These are phyloP conservation scores for Lophius piscatorius DNA, from an alignment of 2,113 vertebrate species.

Conservation along the genomic window DNA sequence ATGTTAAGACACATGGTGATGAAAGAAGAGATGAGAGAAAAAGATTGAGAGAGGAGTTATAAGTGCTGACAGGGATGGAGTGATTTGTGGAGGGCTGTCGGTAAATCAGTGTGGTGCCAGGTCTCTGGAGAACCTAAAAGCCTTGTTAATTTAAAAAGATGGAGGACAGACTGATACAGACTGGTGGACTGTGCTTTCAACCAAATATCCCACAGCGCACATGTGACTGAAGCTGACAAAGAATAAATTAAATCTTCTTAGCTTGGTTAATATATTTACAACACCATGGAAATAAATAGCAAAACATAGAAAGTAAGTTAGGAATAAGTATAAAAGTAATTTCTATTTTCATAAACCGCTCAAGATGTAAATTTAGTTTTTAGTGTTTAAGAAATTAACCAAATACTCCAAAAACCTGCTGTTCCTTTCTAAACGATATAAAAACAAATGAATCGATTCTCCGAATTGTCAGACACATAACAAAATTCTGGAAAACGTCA, in stretches of 20 bases:
- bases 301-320: too few relatives aligned
- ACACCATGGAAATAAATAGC: constrained; percentile 3
- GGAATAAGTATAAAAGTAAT: too few relatives aligned
- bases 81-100: constrained; percentile 61
- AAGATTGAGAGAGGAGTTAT: constrained; percentile 33
- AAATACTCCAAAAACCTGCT: too few relatives aligned
- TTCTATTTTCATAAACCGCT: too few relatives aligned
- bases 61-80: constrained; percentile 63
- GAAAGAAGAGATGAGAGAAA: constrained; percentile 34
- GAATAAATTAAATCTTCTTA: too few relatives aligned
- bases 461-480: too few relatives aligned
- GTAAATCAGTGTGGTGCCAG: constrained; percentile 69
- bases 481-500: too few relatives aligned
- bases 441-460: too few relatives aligned
- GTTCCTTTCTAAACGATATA: too few relatives aligned
- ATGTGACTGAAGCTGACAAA: constrained; percentile 32
- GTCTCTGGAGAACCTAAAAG: constrained; percentile 68
- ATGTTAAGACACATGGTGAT: constrained; percentile 35
- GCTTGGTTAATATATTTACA: too few relatives aligned
- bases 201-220: constrained; percentile 38
- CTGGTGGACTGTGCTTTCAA: constrained; percentile 24
- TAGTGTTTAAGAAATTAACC: too few relatives aligned
- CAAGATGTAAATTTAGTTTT: too few relatives aligned
- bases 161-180: constrained; percentile 42
- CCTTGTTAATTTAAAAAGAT: constrained; percentile 72